These are phyloP conservation scores for Daphoenositta chrysoptera DNA, from an alignment of 2,113 vertebrate genomes.

Conservation along the genomic window DNA sequence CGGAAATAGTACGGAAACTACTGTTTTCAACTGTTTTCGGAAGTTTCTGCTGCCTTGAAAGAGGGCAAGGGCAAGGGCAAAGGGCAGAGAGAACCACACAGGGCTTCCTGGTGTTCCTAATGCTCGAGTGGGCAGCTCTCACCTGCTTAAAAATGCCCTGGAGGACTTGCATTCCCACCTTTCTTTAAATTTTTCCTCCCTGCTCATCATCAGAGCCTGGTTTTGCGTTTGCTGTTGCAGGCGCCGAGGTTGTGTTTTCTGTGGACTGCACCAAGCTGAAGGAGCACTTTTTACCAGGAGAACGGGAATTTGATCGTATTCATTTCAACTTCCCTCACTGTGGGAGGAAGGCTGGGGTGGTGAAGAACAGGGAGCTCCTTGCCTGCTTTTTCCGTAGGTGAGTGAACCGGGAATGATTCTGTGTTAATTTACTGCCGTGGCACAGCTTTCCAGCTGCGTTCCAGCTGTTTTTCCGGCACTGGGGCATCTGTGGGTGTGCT, in stretches of 20 bases:
- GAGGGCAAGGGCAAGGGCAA: background rate
- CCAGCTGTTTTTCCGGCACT: background rate
- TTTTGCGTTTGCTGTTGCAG: constrained; percentile 37
- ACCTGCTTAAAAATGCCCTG: background rate
- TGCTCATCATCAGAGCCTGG: background rate
- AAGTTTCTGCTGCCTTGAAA: background rate
- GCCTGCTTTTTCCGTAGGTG: constrained; percentile 88
- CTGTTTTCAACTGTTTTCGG: accelerated
- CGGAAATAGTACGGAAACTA: accelerated
- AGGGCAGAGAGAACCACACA: background rate
- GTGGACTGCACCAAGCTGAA: constrained; percentile 86
- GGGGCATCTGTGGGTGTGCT: background rate
- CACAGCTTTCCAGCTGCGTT: background rate
- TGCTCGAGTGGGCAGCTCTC: background rate
- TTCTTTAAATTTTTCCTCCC: background rate
- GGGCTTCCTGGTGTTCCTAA: background rate
- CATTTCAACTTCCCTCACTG: constrained; percentile 96
- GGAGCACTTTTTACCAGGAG: constrained; percentile 62
- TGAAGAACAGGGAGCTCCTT: constrained; percentile 89
- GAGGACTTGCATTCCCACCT: background rate
- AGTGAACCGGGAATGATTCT: background rate
- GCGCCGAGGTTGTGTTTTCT: constrained; percentile 80
- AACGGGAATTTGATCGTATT: constrained; percentile 77
- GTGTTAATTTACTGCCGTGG: background rate
- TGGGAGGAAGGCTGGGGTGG: constrained; percentile 93